phyloP scores from a whole-genome alignment of 2,797 vertebrate species.

The Malurus leucopterus region DNA sequence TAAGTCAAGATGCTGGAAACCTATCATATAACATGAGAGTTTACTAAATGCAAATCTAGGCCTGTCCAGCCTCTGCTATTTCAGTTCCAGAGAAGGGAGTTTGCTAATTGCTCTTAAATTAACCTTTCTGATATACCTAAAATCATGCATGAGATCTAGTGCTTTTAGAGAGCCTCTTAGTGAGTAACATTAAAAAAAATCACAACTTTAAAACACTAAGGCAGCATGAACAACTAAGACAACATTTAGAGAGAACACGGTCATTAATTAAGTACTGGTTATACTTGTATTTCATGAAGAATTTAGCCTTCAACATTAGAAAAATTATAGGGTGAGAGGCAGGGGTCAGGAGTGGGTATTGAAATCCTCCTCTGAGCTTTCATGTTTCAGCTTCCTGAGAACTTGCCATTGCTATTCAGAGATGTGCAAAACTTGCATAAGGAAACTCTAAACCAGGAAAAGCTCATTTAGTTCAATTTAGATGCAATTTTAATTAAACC shows the following conservation, averaged over 20 bases:
- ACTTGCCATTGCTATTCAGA: slow-evolving; percentile 44
- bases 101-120: neutral
- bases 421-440: slow-evolving; percentile 12
- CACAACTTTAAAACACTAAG: neutral
- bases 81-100: neutral
- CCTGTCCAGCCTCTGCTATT: neutral
- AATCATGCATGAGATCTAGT: neutral
- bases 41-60: neutral
- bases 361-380: neutral
- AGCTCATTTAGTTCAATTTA: slow-evolving; percentile 9
- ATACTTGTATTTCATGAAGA: neutral
- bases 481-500: slow-evolving; percentile 44
- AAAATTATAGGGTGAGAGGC: neutral
- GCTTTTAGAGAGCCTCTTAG: neutral
- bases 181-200: neutral
- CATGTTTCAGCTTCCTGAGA: neutral
- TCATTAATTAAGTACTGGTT: neutral
- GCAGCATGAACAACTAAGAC: neutral
- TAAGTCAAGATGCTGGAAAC: neutral
- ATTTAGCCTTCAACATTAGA: neutral
- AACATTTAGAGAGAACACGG: neutral
- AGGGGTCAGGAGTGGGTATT: neutral
- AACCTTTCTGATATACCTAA: neutral
- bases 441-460: neutral
- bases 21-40: neutral